Evolutionary conservation across 2,113 vertebrate species (phyloP).

Genomic region (Phalacrocorax aristotelis): DNA sequence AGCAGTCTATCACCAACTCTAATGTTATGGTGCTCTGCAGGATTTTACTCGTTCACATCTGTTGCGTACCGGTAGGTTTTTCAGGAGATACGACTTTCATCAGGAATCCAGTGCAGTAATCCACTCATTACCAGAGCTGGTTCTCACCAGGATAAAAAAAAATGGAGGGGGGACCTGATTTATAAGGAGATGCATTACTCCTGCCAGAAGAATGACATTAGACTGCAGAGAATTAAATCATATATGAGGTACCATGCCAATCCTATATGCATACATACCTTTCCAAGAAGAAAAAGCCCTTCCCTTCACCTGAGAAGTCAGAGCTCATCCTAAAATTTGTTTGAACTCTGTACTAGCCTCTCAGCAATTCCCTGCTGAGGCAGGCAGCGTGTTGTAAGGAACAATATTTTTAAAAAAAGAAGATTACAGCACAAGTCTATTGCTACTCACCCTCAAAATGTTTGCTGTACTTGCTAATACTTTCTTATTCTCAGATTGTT

Average conservation of each 20-base stretch:
- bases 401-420: not conserved
- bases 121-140: not conserved
- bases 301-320: not conserved
- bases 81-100: not conserved
- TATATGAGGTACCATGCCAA: rapidly evolving
- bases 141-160: not conserved
- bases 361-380: not conserved
- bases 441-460: not conserved
- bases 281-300: not conserved
- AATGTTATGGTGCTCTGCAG: not conserved
- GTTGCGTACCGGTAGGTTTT: not conserved
- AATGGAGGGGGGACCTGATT: not conserved
- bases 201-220: not conserved
- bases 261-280: not conserved
- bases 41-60: not conserved
- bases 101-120: not conserved
- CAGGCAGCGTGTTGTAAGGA: not conserved
- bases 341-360: not conserved
- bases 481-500: not conserved
- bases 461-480: not conserved
- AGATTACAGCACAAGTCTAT: not conserved
- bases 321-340: not conserved
- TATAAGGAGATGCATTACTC: not conserved
- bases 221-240: not conserved
- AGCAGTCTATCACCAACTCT: not conserved